Evolutionary conservation across 2,113 vertebrate species (phyloP).

Genomic region (Pseudopodoces humilis): DNA sequence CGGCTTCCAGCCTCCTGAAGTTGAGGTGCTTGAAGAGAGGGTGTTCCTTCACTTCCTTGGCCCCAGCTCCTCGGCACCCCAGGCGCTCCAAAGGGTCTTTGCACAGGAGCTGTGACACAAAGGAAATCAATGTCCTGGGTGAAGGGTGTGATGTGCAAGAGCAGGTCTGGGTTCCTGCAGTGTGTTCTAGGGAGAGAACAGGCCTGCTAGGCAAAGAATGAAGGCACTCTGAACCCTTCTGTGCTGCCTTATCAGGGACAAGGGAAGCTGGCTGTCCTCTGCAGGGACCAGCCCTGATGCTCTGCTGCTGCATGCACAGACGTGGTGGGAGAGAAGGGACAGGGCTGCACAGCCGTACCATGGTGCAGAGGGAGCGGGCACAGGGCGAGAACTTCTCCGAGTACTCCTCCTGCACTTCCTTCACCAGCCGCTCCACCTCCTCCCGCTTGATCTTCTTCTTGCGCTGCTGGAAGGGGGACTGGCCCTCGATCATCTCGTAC

Average conservation of each 20-base stretch:
- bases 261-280: neutral
- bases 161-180: neutral
- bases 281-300: neutral
- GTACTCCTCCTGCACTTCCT: conserved; percentile 91
- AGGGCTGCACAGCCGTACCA: conserved; percentile 69
- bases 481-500: conserved; percentile 97
- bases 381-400: conserved; percentile 86
- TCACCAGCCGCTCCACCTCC: conserved; percentile 93
- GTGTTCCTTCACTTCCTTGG: conserved; percentile 91
- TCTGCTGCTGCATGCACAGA: too few species aligned
- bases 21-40: conserved; percentile 91
- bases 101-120: conserved; percentile 83
- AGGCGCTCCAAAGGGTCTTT: conserved; percentile 89
- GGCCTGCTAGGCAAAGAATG: neutral
- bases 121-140: neutral
- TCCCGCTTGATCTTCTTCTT: conserved; percentile 97
- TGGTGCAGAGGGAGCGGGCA: conserved; percentile 86
- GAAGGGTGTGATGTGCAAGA: neutral
- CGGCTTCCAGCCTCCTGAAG: conserved; percentile 93
- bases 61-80: conserved; percentile 85
- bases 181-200: neutral
- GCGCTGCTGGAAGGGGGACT: conserved; percentile 96
- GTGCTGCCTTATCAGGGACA: neutral
- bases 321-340: neutral
- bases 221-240: neutral